These are phyloP conservation scores for Centropristis striata DNA, from an alignment of 2,113 vertebrate species.

Conservation along the genomic window DNA sequence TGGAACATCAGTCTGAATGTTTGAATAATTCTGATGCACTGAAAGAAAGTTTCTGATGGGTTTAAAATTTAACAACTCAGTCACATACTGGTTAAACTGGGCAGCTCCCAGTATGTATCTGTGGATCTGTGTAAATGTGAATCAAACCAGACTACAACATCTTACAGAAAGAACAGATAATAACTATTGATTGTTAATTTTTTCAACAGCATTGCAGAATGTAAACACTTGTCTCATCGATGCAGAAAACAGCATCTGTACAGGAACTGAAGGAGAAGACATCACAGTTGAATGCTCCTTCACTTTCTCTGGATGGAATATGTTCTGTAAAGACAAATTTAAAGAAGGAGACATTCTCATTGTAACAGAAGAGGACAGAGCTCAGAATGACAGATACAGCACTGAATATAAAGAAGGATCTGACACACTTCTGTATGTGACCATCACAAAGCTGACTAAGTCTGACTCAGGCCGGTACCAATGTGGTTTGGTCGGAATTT, in stretches of 20 bases:
- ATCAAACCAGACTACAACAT: too few species aligned
- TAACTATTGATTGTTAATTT: neutral
- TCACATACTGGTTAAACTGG: too few species aligned
- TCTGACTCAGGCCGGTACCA: constrained; percentile 43
- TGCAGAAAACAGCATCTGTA: fast-evolving
- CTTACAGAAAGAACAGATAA: neutral
- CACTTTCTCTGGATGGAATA: fast-evolving
- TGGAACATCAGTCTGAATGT: too few species aligned
- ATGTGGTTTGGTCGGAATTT: neutral
- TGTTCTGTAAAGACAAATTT: neutral
- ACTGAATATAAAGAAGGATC: neutral
- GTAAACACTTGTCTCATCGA: neutral
- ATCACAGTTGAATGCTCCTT: neutral
- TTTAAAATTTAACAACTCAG: too few species aligned
- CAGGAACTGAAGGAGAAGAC: neutral
- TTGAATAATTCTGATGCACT: too few species aligned
- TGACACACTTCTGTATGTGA: constrained; percentile 24
- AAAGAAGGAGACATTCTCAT: neutral
- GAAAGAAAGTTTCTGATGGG: too few species aligned
- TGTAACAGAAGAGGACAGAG: neutral
- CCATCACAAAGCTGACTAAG: constrained; percentile 12
- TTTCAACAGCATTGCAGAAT: neutral
- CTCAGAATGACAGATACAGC: constrained; percentile 3
- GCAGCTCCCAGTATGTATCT: too few species aligned
- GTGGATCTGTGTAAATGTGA: too few species aligned